Base-by-base conservation (phyloP, 2,113 vertebrate genomes). In the Axis porcinus region DNA sequence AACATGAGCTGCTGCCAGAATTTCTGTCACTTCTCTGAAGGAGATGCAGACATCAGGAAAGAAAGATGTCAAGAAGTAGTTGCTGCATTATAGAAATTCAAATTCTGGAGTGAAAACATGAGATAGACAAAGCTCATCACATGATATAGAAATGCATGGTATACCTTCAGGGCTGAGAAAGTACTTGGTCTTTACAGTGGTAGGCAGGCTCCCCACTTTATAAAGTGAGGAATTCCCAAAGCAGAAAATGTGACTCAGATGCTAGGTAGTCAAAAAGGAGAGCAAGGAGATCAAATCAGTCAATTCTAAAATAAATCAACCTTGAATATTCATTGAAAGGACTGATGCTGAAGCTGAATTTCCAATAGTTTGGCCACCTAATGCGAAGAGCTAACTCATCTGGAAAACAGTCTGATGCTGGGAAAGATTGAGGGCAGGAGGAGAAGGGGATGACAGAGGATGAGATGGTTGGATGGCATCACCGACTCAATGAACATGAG, bases 71-170 rank as follows among this genome's bases (percentile, higher is more conserved):
- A 23, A 33, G 40, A 78, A 67, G 40, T 36, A 58, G 6, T 28
- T 95, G 33, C 21, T 14, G 16, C n/a, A 6, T 57, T 28, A 16
- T 47, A 60, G 30, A 50, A 57, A 52, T 58, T 78, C 12, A 84
- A 19, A 23, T 30, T 92, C 36, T 54, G 25, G 33, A 64, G 52
- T 4, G 27, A 58, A 40, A 76, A 76, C 16, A 33, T 9, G 13
- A 28, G 52, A 11, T 14, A 55, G 70, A 74, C 5, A n/a, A 43
- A 81, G 11, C 1, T 82, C 28, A 36, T 54, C 67, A 17, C 30
- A 4, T 13, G n/a, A 36, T 27, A 1, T 3, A n/a, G 7, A 10
- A 17, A 6, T 76, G 33, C 7, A 40, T 4, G 4, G 25, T 50
- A 12, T 7, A 47, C 15, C 1, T 1, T 54, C 47, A 74, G 60